Evolutionary conservation across 2,797 vertebrate species (phyloP), one percentile per base, ranked within the genome.

Genomic region (Agapornis canus): DNA sequence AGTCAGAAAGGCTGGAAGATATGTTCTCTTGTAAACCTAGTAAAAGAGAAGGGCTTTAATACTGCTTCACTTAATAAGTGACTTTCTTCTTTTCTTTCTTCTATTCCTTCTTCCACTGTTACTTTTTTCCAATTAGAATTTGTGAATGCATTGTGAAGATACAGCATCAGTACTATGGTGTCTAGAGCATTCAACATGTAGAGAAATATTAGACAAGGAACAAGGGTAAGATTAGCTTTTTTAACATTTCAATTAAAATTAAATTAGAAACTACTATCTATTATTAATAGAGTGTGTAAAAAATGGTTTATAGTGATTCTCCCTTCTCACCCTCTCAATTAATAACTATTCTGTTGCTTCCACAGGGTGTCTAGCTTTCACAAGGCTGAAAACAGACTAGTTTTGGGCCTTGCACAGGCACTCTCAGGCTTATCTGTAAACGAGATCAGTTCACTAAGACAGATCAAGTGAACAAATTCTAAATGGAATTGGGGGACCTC

Each of bases 241-340:
- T 17, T 35, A 48, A 79, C 7, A 49, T 70, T 90, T 72, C 35
- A 61, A 63, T 93, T 80, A 76, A 90, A 95, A 87, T 86, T 78
- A 82, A 93, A 93, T 76, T 87, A 70, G 66, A 81, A 82, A 68
- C 5, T n/a, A 26, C 7, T 22, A 16, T 40, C 42, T 84, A n/a
- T 82, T 93, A 75, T 66, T 90, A 86, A 59, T 35, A 73, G 12
- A 42, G 6, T 32, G 5, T 68, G 22, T 48, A 87, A 73, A 25
- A 65, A 89, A 60, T 48, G 5, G 43, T 65, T 69, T 72, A 39
- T 25, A 82, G 31, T 60, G 14, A 35, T 66, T 85, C 19, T 84
- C 6, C 7, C 6, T 82, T 59, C 82, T 63, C 27, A 51, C 60
- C 37, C 31, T 76, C 31, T 80, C 31, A 56, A 23, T 79, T 82